Percentiles rank a stretch among this genome's conserved stretches.
phyloP scores from a whole-genome alignment of 1,140 invertebrate species.

The Pseudomyrmex concolor region DNA sequence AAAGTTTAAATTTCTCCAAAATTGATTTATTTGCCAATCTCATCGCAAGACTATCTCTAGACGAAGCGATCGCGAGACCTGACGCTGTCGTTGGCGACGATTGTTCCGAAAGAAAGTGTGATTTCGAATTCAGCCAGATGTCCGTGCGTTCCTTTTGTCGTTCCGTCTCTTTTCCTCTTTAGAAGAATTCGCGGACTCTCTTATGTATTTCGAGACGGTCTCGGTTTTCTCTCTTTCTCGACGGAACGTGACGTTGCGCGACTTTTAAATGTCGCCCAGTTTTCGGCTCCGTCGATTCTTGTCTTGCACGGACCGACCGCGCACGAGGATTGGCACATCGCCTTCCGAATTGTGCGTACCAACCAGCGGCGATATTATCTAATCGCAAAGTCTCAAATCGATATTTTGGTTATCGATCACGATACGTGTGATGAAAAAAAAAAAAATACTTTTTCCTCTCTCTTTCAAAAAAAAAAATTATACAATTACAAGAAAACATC shows the following conservation, averaged over 20 bases:
- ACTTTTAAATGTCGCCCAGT: slow-evolving; percentile 80
- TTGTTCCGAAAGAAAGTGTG: slow-evolving; percentile 71
- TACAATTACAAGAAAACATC: not conserved
- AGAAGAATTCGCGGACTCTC: slow-evolving; percentile 46
- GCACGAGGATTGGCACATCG: slow-evolving; percentile 45
- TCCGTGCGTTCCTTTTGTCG: slow-evolving; percentile 33
- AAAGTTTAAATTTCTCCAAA: slow-evolving; percentile 1
- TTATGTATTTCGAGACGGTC: slow-evolving; percentile 63
- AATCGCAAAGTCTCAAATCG: slow-evolving; percentile 1
- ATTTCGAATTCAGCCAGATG: slow-evolving; percentile 76
- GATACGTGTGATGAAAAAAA: not conserved
- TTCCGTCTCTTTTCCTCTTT: slow-evolving; percentile 62
- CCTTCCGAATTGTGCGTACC: too few species aligned
- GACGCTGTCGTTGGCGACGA: not conserved
- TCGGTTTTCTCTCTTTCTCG: slow-evolving; percentile 61
- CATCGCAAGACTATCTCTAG: not conserved
- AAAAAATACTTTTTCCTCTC: too few species aligned
- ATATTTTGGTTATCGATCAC: not conserved
- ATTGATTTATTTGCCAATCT: not conserved
- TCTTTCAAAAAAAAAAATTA: not conserved
- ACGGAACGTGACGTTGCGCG: slow-evolving; percentile 67
- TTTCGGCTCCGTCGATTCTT: slow-evolving; percentile 64
- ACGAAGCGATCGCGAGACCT: not conserved
- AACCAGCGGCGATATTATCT: not conserved
- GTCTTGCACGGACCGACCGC: slow-evolving; percentile 4